These are phyloP conservation scores for Ostrea edulis DNA, from an alignment of 1,140 invertebrate genomes.

Conservation along the genomic window DNA sequence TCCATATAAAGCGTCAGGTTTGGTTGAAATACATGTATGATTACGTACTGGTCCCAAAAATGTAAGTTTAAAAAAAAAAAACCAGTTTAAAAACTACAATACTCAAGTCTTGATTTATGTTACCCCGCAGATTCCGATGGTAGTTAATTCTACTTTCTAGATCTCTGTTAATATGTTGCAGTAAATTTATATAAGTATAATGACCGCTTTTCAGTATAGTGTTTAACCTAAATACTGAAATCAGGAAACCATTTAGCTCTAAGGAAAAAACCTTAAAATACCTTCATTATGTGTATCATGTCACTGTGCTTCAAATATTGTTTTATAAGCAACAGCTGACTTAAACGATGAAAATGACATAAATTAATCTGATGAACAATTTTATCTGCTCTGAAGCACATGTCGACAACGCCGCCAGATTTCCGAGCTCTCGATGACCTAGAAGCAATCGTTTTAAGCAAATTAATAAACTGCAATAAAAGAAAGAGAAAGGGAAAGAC, in stretches of 20 bases:
- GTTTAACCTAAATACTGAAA: not conserved
- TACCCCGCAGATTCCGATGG: too few relatives aligned
- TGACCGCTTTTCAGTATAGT: too few relatives aligned
- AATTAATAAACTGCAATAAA: constrained; percentile 29
- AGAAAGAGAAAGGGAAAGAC: not conserved
- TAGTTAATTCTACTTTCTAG: too few relatives aligned
- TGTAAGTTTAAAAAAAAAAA: too few relatives aligned
- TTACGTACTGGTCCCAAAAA: too few relatives aligned
- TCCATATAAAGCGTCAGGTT: too few relatives aligned
- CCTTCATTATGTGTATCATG: constrained; percentile 5
- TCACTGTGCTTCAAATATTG: not conserved
- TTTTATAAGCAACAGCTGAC: not conserved
- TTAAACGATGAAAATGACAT: constrained; percentile 11
- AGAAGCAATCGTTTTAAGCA: constrained; percentile 15
- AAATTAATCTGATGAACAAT: constrained; percentile 33
- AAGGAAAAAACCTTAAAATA: not conserved
- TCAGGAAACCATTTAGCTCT: not conserved
- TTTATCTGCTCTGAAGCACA: constrained; percentile 21
- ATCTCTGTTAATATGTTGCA: not conserved
- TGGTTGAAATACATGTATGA: too few relatives aligned
- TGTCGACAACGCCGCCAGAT: constrained; percentile 1
- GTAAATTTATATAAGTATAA: not conserved
- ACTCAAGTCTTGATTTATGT: too few relatives aligned
- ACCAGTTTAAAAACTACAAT: too few relatives aligned
- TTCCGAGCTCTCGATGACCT: not conserved